These are phyloP conservation scores for Mesoclemmys tuberculata DNA, from an alignment of 2,113 vertebrate genomes.

Conservation along the genomic window DNA sequence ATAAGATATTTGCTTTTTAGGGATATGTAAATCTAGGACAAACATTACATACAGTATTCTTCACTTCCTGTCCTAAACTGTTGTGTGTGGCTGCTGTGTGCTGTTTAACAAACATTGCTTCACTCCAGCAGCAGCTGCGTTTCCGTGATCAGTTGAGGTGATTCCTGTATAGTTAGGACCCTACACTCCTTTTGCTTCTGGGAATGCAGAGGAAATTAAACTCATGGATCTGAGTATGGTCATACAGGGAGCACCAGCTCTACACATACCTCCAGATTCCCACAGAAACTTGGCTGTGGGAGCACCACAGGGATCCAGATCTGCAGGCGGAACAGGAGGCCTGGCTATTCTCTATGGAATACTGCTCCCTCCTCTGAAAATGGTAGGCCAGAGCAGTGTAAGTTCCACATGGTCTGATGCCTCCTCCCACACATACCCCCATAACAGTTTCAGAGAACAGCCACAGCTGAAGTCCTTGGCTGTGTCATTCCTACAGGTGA, in stretches of 20 bases:
- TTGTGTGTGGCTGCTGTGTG: not conserved
- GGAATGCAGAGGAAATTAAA: no score
- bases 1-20: not conserved
- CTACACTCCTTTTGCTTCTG: no score
- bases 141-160: not conserved
- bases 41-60: not conserved
- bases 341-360: not conserved
- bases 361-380: not conserved
- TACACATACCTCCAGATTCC: no score
- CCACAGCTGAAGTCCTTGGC: not conserved
- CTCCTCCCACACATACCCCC: not conserved
- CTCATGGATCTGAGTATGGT: no score
- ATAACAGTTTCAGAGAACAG: not conserved
- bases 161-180: not conserved
- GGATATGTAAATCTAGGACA: not conserved
- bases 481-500: not conserved
- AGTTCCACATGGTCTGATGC: not conserved
- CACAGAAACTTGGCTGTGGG: no score
- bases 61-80: not conserved
- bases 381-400: not conserved
- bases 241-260: no score
- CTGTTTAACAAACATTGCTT: not conserved
- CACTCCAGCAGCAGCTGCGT: not conserved
- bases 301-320: no score
- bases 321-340: no score